Base-by-base conservation (phyloP, 1,140 invertebrate species). In the Galendromus occidentalis region DNA sequence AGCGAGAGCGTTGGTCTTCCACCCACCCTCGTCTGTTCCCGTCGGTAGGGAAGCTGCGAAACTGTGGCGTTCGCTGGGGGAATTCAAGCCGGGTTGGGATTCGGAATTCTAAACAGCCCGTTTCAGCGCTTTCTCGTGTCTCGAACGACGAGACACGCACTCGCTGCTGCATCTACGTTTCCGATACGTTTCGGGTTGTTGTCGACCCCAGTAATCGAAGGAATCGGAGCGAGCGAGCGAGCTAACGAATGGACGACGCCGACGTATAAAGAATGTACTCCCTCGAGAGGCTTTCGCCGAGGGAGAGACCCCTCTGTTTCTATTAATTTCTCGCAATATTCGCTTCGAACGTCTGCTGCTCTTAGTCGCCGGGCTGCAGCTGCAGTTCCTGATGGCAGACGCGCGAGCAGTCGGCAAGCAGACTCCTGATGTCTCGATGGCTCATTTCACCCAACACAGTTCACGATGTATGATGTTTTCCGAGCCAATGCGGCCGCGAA, bases 291-390 rank as follows among this genome's bases (percentile, higher is more conserved):
- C 25, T 12, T 14, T 25, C 20, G 22, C 51, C 51, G 51, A 33
- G 25, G 33, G 33, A 59, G 25, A 33, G 51, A 25, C 25, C 51
- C 51, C 33, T 20, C 33, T 20, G 33, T 59, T 59, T 59, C 51
- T 59, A 17, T 59, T 59, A 59, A 59, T 59, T 59, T 59, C 51
- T 59, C 51, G 25, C 51, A n/a, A 59, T 59, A 25, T 59, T 59
- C 51, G 25, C 51, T 33, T 29, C 51, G 9, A 6, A 39, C 33
- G 33, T 9, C 33, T 9, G 33, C 33, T 39, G 33, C 33, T 47
- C 18, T 28, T 22, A 7, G 45, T 4, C 18, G n/a, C n/a, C n/a
- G n/a, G n/a, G n/a, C n/a, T n/a, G n/a, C 18, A 6, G 28, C 5
- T 47, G 45, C 25, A 5, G 45, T 20, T 14, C 7, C 18, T 47